Base-by-base conservation (phyloP, 2,888 invertebrate genomes). In the Plagodis pulveraria region DNA sequence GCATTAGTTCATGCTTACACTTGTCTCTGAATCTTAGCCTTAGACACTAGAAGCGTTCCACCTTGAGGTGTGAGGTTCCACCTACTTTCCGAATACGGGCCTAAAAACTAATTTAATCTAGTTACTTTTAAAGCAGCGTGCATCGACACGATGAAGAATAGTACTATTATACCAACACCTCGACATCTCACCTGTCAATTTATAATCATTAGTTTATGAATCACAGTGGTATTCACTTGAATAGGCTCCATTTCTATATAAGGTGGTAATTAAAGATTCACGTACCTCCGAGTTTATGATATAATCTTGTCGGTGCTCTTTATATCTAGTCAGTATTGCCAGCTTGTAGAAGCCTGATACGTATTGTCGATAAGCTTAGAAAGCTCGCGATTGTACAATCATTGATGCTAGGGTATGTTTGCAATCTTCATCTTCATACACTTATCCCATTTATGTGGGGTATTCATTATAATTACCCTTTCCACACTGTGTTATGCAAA, bases 251-350 rank as follows among this genome's bases (percentile, higher is more conserved):
- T 38, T 10, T 40, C 55, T 47, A 41, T 56, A 56, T 35, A 55
- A 52, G 56, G 60, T 48, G 44, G 48, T 51, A 55, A 62, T 60
- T 65, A 60, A 60, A 33, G 56, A 56, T 52, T 60, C 46, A 53
- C 58, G 49, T 61, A 53, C 53, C 54, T 56, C 51, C 35, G 43
- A 56, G 56, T 61, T 51, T 58, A 40, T 43, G 65, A 65, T 63
- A 45, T 41, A 58, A 65, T 65, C 62, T 56, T 32, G 48, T 53
- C 60, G 62, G 60, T 46, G 38, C 22, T 58, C 56, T 47, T 53
- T 56, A 44, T 58, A 58, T 56, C 52, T 53, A 44, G 33, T 11
- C 42, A 36, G 34, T 51, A 40, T 43, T 11, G 40, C 42, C 33
- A 9, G 44, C 46, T 56, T 51, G 43, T 56, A 53, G 52, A 54